Base-by-base conservation (phyloP, 2,797 vertebrate genomes). In the Melanotaenia maccullochi region DNA sequence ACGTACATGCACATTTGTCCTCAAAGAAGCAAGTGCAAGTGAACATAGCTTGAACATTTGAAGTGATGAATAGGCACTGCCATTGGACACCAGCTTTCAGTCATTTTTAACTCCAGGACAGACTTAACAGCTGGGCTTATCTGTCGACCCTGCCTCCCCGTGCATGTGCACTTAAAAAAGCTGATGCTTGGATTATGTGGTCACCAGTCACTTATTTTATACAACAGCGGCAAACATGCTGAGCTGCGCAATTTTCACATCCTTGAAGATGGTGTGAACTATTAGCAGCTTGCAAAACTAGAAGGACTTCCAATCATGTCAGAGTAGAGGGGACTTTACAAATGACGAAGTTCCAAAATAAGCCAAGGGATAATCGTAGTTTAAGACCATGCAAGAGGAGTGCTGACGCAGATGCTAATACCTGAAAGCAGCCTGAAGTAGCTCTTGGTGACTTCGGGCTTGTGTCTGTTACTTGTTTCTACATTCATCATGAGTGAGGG, bases 41-140 rank as follows among this genome's bases (percentile, higher is more conserved):
- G 2, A 60, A 68, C 88, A 81, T 85, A 88, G 75, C 76, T 32
- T 68, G 64, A 63, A 65, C 85, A 73, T 86, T 88, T 85, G 75
- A 77, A 87, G 83, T 85, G 90, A 90, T 89, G 86, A 89, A 93
- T 84, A 84, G 74, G 71, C 80, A 70, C 81, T 81, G 88, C 86
- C 68, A 91, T 82, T 71, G 68, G 87, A 91, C 81, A 82, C 86
- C 88, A 81, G 79, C 79, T 90, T 89, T 90, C 80, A 86, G 88
- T 90, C 60, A 89, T 91, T 87, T 93, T 93, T 92, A 93, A 93
- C 92, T 91, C 77, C 78, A 77, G 64, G 78, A 87, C 83, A 81
- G 73, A 90, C 85, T 68, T 85, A 93, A 92, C 93, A 95, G 93
- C 93, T 94, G 94, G 91, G 82, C 71, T 85, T 84, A 87, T 86